phyloP scores from a whole-genome alignment of 2,113 vertebrate genomes.

The Mormyrus iriodes region DNA sequence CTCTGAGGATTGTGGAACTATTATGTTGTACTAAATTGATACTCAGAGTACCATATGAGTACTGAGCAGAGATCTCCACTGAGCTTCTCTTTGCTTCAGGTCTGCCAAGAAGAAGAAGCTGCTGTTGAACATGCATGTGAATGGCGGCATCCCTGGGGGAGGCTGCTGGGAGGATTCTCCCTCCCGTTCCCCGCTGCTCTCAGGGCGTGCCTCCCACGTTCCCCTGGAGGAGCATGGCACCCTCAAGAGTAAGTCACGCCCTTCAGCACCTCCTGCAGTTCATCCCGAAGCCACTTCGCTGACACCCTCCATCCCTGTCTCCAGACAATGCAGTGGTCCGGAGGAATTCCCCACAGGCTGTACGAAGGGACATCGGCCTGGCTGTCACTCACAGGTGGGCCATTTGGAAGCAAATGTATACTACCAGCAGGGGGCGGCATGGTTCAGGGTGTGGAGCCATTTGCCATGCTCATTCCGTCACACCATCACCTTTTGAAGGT shows the following conservation, averaged over 20 bases:
- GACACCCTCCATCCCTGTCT: not conserved
- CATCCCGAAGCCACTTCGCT: no score
- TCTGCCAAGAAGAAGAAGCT: conserved; percentile 70
- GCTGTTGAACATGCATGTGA: conserved; percentile 56
- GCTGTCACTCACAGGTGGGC: conserved; percentile 87
- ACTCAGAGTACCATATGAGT: not conserved
- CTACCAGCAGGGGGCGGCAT: not conserved
- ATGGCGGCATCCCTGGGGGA: conserved; percentile 34
- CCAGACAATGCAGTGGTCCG: conserved; percentile 69
- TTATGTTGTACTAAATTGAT: not conserved
- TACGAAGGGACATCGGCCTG: conserved; percentile 88
- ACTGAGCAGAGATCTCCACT: not conserved
- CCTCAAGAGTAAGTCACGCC: conserved; percentile 59
- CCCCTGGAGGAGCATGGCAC: conserved; percentile 60
- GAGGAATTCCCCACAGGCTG: conserved; percentile 82
- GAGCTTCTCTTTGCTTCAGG: conserved; percentile 52
- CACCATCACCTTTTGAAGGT: conserved; percentile 56
- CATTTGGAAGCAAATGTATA: not conserved
- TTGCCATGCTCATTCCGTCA: not conserved
- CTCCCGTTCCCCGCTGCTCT: conserved; percentile 55
- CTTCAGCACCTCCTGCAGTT: not conserved
- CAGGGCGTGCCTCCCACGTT: conserved; percentile 55
- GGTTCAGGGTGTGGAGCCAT: not conserved
- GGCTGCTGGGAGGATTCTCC: conserved; percentile 61
- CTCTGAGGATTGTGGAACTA: not conserved